A percentile compares a stretch with the other conserved stretches of the same genome.
Evolutionary conservation across 2,888 invertebrate genomes (phyloP).

Genomic region (Drosophila multiciliata): DNA sequence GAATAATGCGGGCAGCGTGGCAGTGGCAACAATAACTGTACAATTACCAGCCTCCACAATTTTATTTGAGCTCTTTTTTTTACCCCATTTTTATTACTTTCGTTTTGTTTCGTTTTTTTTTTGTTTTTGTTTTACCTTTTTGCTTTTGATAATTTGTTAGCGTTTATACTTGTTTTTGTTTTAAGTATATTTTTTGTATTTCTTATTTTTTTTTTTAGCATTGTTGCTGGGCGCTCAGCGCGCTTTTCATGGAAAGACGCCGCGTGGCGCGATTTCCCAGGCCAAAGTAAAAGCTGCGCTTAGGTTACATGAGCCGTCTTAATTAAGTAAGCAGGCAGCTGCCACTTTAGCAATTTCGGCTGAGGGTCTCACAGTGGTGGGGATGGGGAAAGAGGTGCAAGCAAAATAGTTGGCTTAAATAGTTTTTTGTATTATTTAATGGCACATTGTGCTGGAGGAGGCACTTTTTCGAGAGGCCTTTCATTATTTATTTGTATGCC

Average conservation of each 20-base stretch:
- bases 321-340: conserved; percentile 57
- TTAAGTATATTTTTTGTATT: neutral
- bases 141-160: conserved; percentile 63
- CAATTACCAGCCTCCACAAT: conserved; percentile 56
- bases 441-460: conserved; percentile 30
- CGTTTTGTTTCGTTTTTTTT: neutral
- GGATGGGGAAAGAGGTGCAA: neutral
- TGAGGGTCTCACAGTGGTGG: neutral
- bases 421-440: conserved; percentile 15
- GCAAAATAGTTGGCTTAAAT: neutral
- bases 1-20: conserved; percentile 22
- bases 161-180: conserved; percentile 35
- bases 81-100: conserved; percentile 12
- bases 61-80: conserved; percentile 21
- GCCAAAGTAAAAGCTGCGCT: conserved; percentile 64
- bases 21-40: conserved; percentile 35
- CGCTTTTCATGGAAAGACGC: conserved; percentile 63
- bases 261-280: conserved; percentile 58
- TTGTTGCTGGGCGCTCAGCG: conserved; percentile 38
- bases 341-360: conserved; percentile 25
- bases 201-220: conserved; percentile 25
- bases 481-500: conserved; percentile 37
- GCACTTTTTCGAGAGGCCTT: conserved; percentile 31
- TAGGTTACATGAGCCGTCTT: conserved; percentile 48
- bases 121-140: conserved; percentile 15